Percentiles rank a stretch among this genome's conserved stretches.
Conservation (phyloP, 64 coral and sea anemone species). For the Acropora tenuis region DNA sequence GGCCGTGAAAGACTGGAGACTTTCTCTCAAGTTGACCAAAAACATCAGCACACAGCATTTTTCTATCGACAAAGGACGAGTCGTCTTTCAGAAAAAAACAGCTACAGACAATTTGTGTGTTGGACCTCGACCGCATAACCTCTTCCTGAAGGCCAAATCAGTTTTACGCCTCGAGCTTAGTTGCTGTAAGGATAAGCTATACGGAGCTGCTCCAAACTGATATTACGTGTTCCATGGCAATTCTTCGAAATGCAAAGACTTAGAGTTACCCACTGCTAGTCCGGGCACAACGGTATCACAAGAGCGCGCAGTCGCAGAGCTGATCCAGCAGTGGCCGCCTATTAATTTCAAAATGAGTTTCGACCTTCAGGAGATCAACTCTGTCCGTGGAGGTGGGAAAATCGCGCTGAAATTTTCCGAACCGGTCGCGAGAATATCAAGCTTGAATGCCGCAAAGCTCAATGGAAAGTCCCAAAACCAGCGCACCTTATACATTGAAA, state of each 20-base stretch:
- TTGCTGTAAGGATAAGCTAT: neutral
- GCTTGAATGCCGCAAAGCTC: neutral
- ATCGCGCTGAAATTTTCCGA: constrained; percentile 3
- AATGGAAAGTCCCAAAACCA: neutral
- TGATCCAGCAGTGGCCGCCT: constrained; percentile 12
- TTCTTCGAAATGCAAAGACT: constrained; percentile 7
- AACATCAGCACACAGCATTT: constrained; percentile 11
- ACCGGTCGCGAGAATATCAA: constrained; percentile 11
- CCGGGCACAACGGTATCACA: neutral
- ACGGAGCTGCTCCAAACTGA: neutral
- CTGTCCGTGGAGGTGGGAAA: constrained; percentile 26
- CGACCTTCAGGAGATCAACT: constrained; percentile 12
- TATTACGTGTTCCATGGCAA: constrained; percentile 1
- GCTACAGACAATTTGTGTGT: neutral
- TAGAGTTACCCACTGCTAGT: neutral
- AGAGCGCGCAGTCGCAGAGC: neutral
- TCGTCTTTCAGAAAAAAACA: neutral
- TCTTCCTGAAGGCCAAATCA: neutral
- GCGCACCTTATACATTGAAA: constrained; percentile 14
- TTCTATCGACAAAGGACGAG: constrained; percentile 10
- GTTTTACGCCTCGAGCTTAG: neutral
- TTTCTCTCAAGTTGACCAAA: constrained; percentile 31
- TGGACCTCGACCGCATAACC: neutral
- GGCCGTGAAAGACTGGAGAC: constrained; percentile 11
- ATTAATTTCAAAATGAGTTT: constrained; percentile 35